These are phyloP conservation scores for Patella pellucida DNA, from an alignment of 2,888 invertebrate genomes.

Conservation along the genomic window DNA sequence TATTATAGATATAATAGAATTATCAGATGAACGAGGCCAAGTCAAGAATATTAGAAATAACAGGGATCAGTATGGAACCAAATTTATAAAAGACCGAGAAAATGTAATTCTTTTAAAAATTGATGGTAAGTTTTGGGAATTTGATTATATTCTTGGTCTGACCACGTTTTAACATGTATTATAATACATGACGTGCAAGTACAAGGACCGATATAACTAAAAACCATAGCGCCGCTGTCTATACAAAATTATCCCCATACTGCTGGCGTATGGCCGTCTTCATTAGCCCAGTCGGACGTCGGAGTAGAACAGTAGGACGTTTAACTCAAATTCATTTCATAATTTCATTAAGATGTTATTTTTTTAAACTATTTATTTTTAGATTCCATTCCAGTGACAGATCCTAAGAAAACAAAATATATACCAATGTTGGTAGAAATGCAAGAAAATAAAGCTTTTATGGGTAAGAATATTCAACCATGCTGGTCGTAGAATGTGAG, in stretches of 20 bases:
- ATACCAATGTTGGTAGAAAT: neutral
- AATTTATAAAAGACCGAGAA: constrained; percentile 57
- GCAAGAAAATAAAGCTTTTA: constrained; percentile 1
- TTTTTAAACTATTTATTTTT: neutral
- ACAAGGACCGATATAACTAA: no score
- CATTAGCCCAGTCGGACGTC: neutral
- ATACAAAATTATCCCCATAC: no score
- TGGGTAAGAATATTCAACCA: neutral
- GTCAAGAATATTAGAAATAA: constrained; percentile 58
- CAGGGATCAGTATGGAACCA: constrained; percentile 53
- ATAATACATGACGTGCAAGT: no score
- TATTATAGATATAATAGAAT: constrained; percentile 55
- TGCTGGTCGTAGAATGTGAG: no score
- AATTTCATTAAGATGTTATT: neutral
- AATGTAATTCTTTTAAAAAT: constrained; percentile 57
- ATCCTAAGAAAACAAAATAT: neutral
- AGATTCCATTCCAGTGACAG: neutral
- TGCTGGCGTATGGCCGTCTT: neutral
- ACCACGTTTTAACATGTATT: no score
- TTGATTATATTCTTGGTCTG: no score
- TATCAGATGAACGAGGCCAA: constrained; percentile 57
- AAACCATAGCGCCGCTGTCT: no score
- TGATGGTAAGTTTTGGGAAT: constrained; percentile 42
- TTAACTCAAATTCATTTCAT: neutral
- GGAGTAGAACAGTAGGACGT: neutral